These are phyloP conservation scores for Parapsyche elsis DNA, from an alignment of 1,140 invertebrate genomes.

Conservation along the genomic window DNA sequence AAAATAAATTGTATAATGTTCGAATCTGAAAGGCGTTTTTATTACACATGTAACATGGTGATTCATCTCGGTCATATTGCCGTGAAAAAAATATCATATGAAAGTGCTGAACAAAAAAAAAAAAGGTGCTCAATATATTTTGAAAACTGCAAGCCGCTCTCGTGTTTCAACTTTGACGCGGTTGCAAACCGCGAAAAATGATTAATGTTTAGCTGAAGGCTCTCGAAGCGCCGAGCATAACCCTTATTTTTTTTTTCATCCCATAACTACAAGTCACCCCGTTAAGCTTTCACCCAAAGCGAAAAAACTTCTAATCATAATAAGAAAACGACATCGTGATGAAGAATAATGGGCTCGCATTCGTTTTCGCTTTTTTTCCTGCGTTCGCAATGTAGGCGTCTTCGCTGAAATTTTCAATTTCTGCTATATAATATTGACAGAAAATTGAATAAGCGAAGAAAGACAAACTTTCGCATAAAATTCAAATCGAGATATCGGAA, in stretches of 20 bases:
- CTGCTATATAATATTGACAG: no score
- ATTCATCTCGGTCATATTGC: background rate
- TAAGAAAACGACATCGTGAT: slow-evolving; percentile 33
- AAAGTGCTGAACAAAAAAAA: background rate
- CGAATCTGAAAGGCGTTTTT: no score
- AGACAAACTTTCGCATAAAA: background rate
- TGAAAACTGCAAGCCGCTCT: background rate
- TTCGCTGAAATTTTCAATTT: no score
- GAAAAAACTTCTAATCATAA: slow-evolving; percentile 26
- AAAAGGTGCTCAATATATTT: background rate
- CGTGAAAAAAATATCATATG: background rate
- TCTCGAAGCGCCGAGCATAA: background rate
- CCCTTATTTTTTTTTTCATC: slow-evolving; percentile 10
- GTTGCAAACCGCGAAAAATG: slow-evolving; percentile 10
- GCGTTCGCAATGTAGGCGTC: background rate
- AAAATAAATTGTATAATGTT: no score
- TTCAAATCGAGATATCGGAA: background rate
- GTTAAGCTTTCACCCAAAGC: slow-evolving; percentile 23
- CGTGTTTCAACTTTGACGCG: slow-evolving; percentile 12
- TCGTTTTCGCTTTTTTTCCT: background rate
- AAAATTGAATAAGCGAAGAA: no score
- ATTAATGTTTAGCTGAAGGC: background rate
- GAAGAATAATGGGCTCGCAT: slow-evolving; percentile 23
- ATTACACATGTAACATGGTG: no score
- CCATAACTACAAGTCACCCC: slow-evolving; percentile 33